phyloP scores from a whole-genome alignment of 2,797 vertebrate genomes.

The Passerculus sandwichensis region DNA sequence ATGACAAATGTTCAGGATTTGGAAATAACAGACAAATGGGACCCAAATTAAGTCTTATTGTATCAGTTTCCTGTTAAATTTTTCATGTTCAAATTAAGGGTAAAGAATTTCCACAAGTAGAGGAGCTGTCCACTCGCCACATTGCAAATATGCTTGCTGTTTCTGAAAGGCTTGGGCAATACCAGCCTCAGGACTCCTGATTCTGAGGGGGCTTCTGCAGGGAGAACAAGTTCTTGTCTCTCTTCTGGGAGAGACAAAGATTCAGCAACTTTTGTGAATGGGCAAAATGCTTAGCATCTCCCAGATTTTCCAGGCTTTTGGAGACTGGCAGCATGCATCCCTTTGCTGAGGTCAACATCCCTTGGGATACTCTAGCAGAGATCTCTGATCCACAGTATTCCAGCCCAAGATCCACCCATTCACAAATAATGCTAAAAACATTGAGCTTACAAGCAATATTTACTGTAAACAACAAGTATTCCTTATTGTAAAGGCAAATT shows the following conservation, averaged over 20 bases:
- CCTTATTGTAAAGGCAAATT: neutral
- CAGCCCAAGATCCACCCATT: neutral
- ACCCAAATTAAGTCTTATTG: neutral
- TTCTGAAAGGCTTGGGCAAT: neutral
- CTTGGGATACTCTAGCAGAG: neutral
- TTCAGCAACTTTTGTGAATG: neutral
- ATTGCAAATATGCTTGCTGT: neutral
- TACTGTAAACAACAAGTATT: neutral
- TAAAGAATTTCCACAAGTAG: neutral
- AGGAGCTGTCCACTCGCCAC: neutral
- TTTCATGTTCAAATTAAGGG: neutral
- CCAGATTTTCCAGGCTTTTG: neutral
- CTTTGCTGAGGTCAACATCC: neutral
- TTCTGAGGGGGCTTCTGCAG: neutral
- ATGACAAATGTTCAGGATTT: neutral
- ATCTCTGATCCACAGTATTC: neutral
- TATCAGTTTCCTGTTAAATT: neutral
- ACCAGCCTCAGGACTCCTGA: neutral
- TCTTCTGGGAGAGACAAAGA: neutral
- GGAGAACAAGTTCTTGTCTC: neutral
- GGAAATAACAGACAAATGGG: neutral
- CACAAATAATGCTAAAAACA: neutral
- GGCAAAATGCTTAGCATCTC: neutral
- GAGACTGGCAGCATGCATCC: neutral
- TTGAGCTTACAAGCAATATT: neutral